phyloP scores from a whole-genome alignment of 2,888 invertebrate species.

The Fabriciana adippe region DNA sequence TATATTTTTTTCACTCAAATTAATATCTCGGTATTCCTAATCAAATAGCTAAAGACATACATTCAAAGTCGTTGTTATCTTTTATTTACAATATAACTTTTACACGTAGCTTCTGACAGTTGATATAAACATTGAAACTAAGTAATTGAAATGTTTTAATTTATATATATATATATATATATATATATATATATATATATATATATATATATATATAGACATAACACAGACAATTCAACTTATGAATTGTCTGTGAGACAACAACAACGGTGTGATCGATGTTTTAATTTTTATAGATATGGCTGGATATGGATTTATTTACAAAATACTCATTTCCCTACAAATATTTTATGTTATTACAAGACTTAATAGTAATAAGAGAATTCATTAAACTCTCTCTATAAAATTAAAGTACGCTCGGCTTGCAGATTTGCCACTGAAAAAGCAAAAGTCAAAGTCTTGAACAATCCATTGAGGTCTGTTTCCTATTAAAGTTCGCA shows the following conservation, averaged over 20 bases:
- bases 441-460: conserved; percentile 27
- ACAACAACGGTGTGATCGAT: too few relatives aligned
- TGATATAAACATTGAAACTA: conserved; percentile 4
- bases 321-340: neutral
- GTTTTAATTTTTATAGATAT: neutral
- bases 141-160: too few relatives aligned
- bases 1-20: conserved; percentile 1
- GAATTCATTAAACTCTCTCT: conserved; percentile 11
- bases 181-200: conserved; percentile 9
- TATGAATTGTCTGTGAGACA: too few relatives aligned
- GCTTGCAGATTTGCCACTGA: conserved; percentile 24
- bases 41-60: neutral
- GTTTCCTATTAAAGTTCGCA: conserved; percentile 32
- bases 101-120: neutral
- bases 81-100: conserved; percentile 4
- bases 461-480: conserved; percentile 27
- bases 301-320: neutral
- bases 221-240: too few relatives aligned
- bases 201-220: too few relatives aligned
- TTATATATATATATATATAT: too few relatives aligned
- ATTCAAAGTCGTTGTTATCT: conserved; percentile 7
- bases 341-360: conserved; percentile 7
- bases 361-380: conserved; percentile 6
- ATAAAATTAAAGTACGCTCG: conserved; percentile 13
- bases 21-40: neutral